Evolutionary conservation across 2,888 invertebrate genomes (phyloP).

Genomic region (Torymus tubicola): DNA sequence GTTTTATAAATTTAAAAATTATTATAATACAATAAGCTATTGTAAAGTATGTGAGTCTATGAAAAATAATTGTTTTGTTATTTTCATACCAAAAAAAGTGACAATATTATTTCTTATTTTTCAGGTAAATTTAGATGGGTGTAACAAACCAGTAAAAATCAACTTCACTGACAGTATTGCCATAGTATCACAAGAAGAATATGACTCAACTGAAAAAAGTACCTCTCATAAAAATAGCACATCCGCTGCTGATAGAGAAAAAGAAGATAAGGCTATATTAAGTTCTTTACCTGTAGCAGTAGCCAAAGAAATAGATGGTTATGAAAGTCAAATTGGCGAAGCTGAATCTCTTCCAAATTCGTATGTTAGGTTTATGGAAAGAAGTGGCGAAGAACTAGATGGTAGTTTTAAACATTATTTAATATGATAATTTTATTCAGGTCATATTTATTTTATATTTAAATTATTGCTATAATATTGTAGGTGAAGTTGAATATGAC

Average conservation of each 20-base stretch:
- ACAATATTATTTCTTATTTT: conserved; percentile 9
- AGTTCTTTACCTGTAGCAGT: conserved; percentile 70
- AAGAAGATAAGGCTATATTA: conserved; percentile 71
- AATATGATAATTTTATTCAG: conserved; percentile 9
- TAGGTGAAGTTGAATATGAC: conserved; percentile 90
- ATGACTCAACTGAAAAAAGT: conserved; percentile 66
- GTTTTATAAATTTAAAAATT: no score
- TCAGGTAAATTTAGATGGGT: conserved; percentile 68
- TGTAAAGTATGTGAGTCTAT: no score
- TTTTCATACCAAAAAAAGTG: no score
- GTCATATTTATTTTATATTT: background rate
- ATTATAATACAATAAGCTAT: no score
- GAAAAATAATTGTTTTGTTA: no score
- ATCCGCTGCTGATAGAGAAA: conserved; percentile 70
- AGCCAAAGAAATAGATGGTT: conserved; percentile 72
- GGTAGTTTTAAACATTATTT: conserved; percentile 79
- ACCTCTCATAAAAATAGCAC: conserved; percentile 62
- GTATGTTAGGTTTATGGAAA: conserved; percentile 95
- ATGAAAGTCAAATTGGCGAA: conserved; percentile 78
- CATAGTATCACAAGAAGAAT: conserved; percentile 84
- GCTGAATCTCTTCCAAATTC: conserved; percentile 91
- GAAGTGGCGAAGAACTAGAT: conserved; percentile 94
- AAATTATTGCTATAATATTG: background rate
- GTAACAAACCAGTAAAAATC: conserved; percentile 76
- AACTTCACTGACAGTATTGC: conserved; percentile 82